Percentiles rank a stretch among this genome's conserved stretches.
These are phyloP conservation scores for Ctenopoma multispine DNA, from an alignment of 2,797 vertebrate genomes.

Conservation along the genomic window DNA sequence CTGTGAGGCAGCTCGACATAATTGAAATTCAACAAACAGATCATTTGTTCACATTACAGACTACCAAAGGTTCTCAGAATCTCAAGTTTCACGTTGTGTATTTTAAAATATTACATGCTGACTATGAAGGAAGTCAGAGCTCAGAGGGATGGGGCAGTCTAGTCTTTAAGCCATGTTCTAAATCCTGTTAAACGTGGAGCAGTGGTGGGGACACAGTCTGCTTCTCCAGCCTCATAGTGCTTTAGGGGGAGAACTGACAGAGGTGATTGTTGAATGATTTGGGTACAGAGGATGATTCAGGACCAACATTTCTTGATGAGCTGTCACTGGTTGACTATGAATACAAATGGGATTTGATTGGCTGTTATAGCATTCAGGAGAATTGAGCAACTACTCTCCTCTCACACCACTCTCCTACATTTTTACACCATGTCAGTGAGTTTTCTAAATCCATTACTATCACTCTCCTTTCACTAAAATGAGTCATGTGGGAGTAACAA, in stretches of 20 bases:
- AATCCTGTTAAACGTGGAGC: constrained; percentile 69
- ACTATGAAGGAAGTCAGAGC: constrained; percentile 42
- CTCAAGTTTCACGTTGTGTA: constrained; percentile 39
- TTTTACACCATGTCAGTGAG: constrained; percentile 57
- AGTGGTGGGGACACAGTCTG: constrained; percentile 54
- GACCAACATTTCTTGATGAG: constrained; percentile 50
- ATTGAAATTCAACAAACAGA: constrained; percentile 53
- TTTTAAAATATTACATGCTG: constrained; percentile 43
- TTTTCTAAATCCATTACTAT: constrained; percentile 66
- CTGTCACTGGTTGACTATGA: constrained; percentile 61
- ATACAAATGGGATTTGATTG: constrained; percentile 69
- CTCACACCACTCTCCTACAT: constrained; percentile 39
- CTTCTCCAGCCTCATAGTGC: constrained; percentile 47
- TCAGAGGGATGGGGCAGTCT: constrained; percentile 26
- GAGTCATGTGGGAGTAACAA: constrained; percentile 45
- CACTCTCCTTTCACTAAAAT: constrained; percentile 35
- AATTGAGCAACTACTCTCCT: constrained; percentile 15
- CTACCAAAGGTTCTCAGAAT: constrained; percentile 30
- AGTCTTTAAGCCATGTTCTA: constrained; percentile 47
- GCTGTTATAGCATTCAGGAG: constrained; percentile 28
- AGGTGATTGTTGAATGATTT: constrained; percentile 56
- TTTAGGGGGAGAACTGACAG: constrained; percentile 44
- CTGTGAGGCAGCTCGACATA: neutral
- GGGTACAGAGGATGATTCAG: constrained; percentile 55
- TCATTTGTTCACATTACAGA: constrained; percentile 38